Percentiles rank a stretch among this genome's conserved stretches.
Conservation (phyloP, 2,113 vertebrate genomes). For the Crotalus horridus region DNA sequence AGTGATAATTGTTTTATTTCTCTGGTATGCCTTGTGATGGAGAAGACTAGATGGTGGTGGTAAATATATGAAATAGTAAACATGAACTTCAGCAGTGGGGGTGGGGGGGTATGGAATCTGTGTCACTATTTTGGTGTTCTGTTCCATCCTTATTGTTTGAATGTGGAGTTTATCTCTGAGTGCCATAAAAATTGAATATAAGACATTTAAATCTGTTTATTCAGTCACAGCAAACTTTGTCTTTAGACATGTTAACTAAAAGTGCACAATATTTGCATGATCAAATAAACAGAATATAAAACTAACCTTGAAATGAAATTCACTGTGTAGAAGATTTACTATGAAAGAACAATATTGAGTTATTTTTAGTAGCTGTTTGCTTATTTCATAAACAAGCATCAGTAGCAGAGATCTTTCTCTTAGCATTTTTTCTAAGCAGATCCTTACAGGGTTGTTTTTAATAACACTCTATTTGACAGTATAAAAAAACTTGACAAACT, state of each 20-base stretch:
- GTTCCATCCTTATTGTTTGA: slow-evolving; percentile 50
- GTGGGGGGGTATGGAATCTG: slow-evolving; percentile 35
- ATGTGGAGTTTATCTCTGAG: slow-evolving; percentile 47
- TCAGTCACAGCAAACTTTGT: slow-evolving; percentile 23
- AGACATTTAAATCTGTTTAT: slow-evolving; percentile 30
- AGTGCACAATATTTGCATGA: not conserved
- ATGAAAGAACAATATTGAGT: slow-evolving; percentile 23
- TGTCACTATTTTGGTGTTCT: slow-evolving; percentile 59
- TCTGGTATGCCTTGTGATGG: not conserved
- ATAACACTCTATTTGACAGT: slow-evolving; percentile 38
- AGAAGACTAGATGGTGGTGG: not conserved
- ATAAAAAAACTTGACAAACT: slow-evolving; percentile 31
- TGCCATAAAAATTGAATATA: slow-evolving; percentile 18
- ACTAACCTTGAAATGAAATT: not conserved
- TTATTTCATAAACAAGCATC: slow-evolving; percentile 7
- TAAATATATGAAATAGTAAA: not conserved
- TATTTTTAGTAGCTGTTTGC: slow-evolving; percentile 14
- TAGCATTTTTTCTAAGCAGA: not conserved
- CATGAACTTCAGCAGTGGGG: not conserved
- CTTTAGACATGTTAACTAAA: slow-evolving; percentile 39
- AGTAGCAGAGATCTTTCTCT: slow-evolving; percentile 3
- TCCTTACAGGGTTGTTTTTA: not conserved
- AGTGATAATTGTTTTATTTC: slow-evolving; percentile 20
- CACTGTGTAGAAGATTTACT: not conserved
- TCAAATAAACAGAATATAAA: slow-evolving; percentile 1